Evolutionary conservation across 2,113 vertebrate genomes (phyloP).

Genomic region (Microtus ochrogaster): DNA sequence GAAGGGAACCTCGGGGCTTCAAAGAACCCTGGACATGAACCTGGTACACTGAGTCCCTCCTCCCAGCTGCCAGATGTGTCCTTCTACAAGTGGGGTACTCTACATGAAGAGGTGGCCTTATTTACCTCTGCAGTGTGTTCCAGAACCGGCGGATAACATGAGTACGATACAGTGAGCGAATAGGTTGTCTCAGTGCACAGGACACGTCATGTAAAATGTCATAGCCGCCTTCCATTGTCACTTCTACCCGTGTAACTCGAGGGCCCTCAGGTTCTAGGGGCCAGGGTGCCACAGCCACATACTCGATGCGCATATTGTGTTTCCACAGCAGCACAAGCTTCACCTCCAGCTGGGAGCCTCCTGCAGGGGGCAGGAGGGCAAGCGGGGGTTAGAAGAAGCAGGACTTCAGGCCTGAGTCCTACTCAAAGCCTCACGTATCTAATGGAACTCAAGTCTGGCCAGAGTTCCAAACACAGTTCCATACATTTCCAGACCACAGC

Average conservation of each 20-base stretch:
- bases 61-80: not conserved
- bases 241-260: constrained; percentile 94
- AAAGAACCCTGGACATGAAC: not conserved
- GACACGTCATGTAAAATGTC: constrained; percentile 99
- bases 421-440: not conserved
- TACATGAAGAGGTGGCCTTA: not conserved
- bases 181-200: constrained; percentile 97
- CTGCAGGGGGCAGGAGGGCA: constrained; percentile 78
- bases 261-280: constrained; percentile 89
- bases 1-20: not conserved
- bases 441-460: constrained; percentile 14
- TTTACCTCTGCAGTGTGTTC: constrained; percentile 98
- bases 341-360: constrained; percentile 95
- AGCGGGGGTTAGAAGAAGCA: not conserved
- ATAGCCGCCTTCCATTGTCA: constrained; percentile 99
- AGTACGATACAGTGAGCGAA: constrained; percentile 96
- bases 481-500: not conserved
- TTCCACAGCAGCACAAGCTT: constrained; percentile 98
- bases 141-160: constrained; percentile 98
- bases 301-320: constrained; percentile 99
- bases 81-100: not conserved
- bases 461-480: not conserved
- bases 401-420: not conserved
- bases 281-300: constrained; percentile 94
- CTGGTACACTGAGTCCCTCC: not conserved